A percentile compares a stretch with the other conserved stretches of the same genome.
Conservation (phyloP, 2,113 vertebrate genomes). For the Muscicapa adusta region DNA sequence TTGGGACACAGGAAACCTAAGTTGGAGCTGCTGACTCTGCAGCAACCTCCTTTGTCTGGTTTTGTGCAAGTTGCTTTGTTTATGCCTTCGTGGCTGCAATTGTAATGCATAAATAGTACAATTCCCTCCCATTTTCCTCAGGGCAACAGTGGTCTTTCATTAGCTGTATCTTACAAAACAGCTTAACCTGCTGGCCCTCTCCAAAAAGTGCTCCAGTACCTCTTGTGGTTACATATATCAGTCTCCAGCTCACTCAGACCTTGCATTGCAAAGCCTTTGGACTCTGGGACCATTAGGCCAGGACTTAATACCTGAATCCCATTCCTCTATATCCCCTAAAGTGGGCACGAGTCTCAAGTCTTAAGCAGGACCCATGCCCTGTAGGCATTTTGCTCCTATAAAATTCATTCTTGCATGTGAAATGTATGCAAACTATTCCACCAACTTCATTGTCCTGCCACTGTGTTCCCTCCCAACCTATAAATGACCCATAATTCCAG, state of each 20-base stretch:
- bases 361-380: neutral
- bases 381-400: neutral
- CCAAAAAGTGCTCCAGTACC: neutral
- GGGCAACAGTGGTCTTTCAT: neutral
- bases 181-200: neutral
- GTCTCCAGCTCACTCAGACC: neutral
- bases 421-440: neutral
- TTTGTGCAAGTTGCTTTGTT: conserved; percentile 37
- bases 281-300: neutral
- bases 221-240: neutral
- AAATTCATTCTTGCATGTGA: neutral
- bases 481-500: neutral
- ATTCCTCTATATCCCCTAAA: neutral
- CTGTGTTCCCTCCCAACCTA: neutral
- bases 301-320: neutral
- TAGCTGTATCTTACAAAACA: neutral
- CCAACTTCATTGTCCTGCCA: neutral
- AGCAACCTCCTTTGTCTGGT: neutral
- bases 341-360: neutral
- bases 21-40: conserved; percentile 36
- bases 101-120: neutral
- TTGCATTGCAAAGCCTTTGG: neutral
- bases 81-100: conserved; percentile 11
- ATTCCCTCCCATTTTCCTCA: neutral
- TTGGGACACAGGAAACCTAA: conserved; percentile 34